phyloP scores from a whole-genome alignment of 2,113 vertebrate genomes.

The Jacana jacana region DNA sequence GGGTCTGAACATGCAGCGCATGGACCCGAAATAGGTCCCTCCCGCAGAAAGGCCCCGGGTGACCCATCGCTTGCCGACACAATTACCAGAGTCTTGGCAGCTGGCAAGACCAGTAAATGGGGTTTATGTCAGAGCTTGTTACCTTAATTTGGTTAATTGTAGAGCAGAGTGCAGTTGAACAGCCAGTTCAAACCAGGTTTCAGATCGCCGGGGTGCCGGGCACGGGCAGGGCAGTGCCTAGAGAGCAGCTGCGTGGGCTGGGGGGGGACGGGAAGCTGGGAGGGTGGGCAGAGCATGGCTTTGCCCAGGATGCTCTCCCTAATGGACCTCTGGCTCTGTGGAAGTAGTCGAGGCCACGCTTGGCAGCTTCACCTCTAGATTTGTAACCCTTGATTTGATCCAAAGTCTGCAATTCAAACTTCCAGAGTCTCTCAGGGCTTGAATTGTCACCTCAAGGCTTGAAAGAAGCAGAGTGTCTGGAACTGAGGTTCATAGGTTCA shows the following conservation, averaged over 20 bases:
- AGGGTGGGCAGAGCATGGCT: not conserved
- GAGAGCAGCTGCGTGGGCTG: not conserved
- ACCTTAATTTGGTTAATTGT: slow-evolving; percentile 68
- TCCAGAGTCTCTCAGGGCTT: not conserved
- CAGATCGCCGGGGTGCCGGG: not conserved
- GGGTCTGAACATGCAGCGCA: not conserved
- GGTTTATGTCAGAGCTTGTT: slow-evolving; percentile 59
- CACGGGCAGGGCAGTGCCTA: not conserved
- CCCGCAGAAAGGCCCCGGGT: not conserved
- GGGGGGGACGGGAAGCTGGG: accelerated
- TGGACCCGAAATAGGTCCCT: not conserved
- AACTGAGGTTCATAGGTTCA: not conserved
- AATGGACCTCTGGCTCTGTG: not conserved
- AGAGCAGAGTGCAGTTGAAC: slow-evolving; percentile 13
- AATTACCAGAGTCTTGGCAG: slow-evolving; percentile 21
- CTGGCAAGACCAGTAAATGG: slow-evolving; percentile 2
- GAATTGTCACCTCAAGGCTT: not conserved
- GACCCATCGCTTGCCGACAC: not conserved
- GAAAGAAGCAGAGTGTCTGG: not conserved
- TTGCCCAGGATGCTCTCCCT: not conserved
- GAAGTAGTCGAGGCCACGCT: accelerated
- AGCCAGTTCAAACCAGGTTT: slow-evolving; percentile 22
- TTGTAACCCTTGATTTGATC: not conserved
- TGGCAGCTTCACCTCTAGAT: not conserved
- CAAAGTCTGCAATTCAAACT: not conserved